Base-by-base conservation (phyloP, 2,113 vertebrate species). In the Echinops telfairi region DNA sequence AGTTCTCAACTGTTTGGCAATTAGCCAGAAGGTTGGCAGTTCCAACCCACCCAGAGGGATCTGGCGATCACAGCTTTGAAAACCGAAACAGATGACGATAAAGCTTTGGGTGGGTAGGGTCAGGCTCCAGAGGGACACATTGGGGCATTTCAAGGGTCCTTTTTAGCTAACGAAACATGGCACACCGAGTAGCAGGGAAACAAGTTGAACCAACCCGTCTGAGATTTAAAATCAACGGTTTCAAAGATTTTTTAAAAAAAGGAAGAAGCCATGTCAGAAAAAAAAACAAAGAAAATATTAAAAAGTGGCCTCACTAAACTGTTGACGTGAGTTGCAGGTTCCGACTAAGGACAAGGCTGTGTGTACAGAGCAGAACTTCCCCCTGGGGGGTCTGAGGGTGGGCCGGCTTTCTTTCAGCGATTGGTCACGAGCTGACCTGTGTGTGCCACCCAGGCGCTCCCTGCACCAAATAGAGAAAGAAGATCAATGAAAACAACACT, bases 91-190 rank as follows among this genome's bases (percentile, higher is more conserved):
- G 80, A 70, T 58, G 82, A 23, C 16, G 40, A 29, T 17, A 62
- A 71, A 86, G 71, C 27, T 88, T 75, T 23, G 20, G n/a, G 76
- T 62, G 40, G 22, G 40, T 40, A 3, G 58, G 53, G 31, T 89
- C 16, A 76, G 77, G 43, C 76, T 86, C 82, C 70, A 83, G 88
- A 89, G 62, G 89, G 62, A 16, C 75, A 91, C 17, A 70, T 29
- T 68, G 12, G 12, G 64, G 64, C 92, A 85, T 83, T 83, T 90
- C 73, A 86, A 60, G 73, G 83, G 47, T 83, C 22, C 60, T 7
- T 82, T 77, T 47, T 19, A 81, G 66, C 20, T 23, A 75, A 80
- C 36, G 47, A 90, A 75, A 82, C 58, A 77, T 38, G 66, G 89
- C 20, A n/a, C 29, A 76, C 47, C 83, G 77, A 86, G 27, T 82